Conservation (phyloP, 2,113 vertebrate genomes). For the Microtus oregoni region DNA sequence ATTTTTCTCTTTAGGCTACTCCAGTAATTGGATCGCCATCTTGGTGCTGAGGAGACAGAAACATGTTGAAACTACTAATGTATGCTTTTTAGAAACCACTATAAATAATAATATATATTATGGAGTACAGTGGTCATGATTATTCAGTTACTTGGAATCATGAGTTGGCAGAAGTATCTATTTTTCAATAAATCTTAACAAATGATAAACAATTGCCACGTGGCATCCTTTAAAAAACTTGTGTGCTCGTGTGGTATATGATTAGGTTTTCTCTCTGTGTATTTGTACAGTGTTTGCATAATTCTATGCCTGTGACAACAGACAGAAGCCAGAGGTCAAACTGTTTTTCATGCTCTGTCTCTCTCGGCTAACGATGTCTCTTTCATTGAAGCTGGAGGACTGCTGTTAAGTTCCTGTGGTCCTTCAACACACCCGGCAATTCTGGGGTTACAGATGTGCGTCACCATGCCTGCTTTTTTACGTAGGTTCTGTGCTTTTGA, state of each 20-base stretch:
- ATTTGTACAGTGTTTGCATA: background rate
- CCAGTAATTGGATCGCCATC: background rate
- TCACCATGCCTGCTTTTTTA: background rate
- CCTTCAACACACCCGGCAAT: background rate
- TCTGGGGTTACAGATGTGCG: background rate
- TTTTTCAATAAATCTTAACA: slow-evolving; percentile 28
- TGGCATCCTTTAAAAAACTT: background rate
- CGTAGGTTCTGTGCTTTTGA: background rate
- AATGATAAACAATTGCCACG: background rate
- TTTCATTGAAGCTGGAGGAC: background rate
- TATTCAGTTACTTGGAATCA: background rate
- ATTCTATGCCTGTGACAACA: background rate
- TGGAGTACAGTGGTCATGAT: background rate
- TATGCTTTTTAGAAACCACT: background rate
- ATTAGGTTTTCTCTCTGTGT: background rate
- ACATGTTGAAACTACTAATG: background rate
- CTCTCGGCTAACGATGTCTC: background rate
- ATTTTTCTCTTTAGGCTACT: background rate
- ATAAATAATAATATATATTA: background rate
- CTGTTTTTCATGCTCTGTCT: background rate
- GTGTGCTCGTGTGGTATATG: background rate
- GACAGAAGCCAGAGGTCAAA: background rate
- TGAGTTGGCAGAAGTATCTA: background rate
- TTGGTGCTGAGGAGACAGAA: background rate
- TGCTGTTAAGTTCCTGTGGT: background rate